A percentile compares a stretch with the other conserved stretches of the same genome.
Conservation (phyloP, 2,888 invertebrate genomes). For the Drosophila siamana region DNA sequence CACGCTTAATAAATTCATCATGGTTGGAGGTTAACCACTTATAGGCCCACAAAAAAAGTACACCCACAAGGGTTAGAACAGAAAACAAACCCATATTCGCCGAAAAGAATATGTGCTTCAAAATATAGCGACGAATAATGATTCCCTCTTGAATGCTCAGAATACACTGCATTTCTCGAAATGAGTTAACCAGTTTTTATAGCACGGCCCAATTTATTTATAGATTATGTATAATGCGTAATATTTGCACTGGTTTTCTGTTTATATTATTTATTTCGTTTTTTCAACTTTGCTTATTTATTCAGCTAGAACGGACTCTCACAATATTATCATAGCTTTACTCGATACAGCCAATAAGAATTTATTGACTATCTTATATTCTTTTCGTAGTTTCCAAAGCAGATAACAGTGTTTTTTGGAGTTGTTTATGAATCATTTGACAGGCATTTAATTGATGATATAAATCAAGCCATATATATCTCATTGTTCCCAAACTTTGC, state of each 20-base stretch:
- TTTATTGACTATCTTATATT: background rate
- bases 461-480: background rate
- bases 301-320: background rate
- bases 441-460: background rate
- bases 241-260: background rate
- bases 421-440: background rate
- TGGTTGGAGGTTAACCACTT: conserved; percentile 65
- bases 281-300: too few relatives aligned
- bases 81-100: conserved; percentile 1
- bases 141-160: background rate
- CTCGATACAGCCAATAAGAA: too few relatives aligned
- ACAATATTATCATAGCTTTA: background rate
- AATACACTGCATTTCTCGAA: conserved; percentile 1
- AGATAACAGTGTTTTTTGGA: background rate
- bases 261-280: background rate
- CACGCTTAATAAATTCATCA: conserved; percentile 62
- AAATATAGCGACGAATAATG: too few relatives aligned
- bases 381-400: background rate
- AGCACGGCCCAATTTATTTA: too few relatives aligned
- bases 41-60: conserved; percentile 45
- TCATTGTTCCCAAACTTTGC: background rate
- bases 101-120: background rate
- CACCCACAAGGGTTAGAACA: conserved; percentile 1
- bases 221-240: too few relatives aligned
- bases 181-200: conserved; percentile 1